Base-by-base conservation (phyloP, 2,113 vertebrate genomes). In the Albula goreensis region DNA sequence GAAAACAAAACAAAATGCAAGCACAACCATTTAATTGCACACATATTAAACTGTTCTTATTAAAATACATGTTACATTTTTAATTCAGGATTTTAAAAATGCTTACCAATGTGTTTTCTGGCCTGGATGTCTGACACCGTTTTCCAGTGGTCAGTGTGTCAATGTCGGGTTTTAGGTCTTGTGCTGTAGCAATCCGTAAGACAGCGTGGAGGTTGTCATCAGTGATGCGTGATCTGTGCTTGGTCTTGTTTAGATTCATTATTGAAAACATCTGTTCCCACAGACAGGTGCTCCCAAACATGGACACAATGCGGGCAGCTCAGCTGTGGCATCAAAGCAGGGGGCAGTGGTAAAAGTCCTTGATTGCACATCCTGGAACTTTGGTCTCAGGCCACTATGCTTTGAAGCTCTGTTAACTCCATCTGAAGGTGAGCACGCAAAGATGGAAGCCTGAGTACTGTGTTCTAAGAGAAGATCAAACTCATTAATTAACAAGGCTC, bases 351-450 rank as follows among this genome's bases (percentile, higher is more conserved):
- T 89, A 90, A 85, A 91, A 89, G 66, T 88, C 81, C 82, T 88
- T 6, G 86, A 91, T 89, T 88, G 83, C 63, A 86, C 83, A 86
- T 91, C 88, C 80, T 81, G 82, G 50, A 88, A 89, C 81, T 88
- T 87, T 87, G 85, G 49, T 89, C 81, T 90, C 81, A 88, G 87
- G 83, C 88, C 63, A 83, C 85, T 88, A 31, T 49, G 80, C 70
- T 83, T 81, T 90, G 89, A 89, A 89, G 85, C 50, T 89, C 87
- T 83, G 87, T 89, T 87, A 89, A 86, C 50, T 87, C 84, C 80
- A 89, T 87, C 84, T 89, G 88, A 87, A 87, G 85, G 70, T 74
- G 74, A 70, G n/a, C n/a, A n/a, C 83, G 88, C 88, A 90, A 87
- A 90, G 70, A 86, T 86, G 87, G 50, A 90, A 90, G 79, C 60